Base-by-base conservation (phyloP, 2,888 invertebrate genomes). In the Drosophila emarginata region DNA sequence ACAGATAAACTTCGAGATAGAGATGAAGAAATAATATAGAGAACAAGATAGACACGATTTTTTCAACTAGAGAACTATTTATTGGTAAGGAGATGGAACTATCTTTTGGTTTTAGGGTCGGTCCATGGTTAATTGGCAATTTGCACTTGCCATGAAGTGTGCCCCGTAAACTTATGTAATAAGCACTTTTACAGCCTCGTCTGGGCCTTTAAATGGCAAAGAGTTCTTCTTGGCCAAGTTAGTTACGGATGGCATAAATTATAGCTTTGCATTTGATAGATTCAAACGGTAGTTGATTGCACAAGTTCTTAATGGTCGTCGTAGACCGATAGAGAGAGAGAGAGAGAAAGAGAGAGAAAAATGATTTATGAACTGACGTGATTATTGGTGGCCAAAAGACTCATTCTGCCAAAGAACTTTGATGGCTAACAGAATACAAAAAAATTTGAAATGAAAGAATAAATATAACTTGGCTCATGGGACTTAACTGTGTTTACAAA, bases 221-320 rank as follows among this genome's bases (percentile, higher is more conserved):
- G n/a, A n/a, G n/a, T n/a, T n/a, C n/a, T n/a, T n/a, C 11, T 21
- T 45, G 11, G 18, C 45, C 18, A 45, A 45, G 40, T 45, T 45
- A 21, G 45, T 60, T n/a, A 36, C 54, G 54, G 36, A 54, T 54
- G 32, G 36, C 63, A 58, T 64, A 71, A 78, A 80, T 80, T 72
- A 80, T 74, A 65, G 69, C 62, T 64, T 69, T 63, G 68, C 59
- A 72, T 67, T 68, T 76, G 71, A 80, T 78, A 69, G 80, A 70
- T 84, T 76, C 74, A 52, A 80, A 80, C 79, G 79, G 79, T 81
- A 80, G 70, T 74, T 80, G 66, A 82, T 82, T 73, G 67, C 52
- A 15, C 52, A 21, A 58, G 56, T 61, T 77, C 61, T 58, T 50
- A 45, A 67, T 70, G 63, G 62, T 32, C n/a, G n/a, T 11, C 1